A percentile compares a stretch with the other conserved stretches of the same genome.
Evolutionary conservation across 1,140 invertebrate genomes (phyloP).

Genomic region (Drosophila guanche): DNA sequence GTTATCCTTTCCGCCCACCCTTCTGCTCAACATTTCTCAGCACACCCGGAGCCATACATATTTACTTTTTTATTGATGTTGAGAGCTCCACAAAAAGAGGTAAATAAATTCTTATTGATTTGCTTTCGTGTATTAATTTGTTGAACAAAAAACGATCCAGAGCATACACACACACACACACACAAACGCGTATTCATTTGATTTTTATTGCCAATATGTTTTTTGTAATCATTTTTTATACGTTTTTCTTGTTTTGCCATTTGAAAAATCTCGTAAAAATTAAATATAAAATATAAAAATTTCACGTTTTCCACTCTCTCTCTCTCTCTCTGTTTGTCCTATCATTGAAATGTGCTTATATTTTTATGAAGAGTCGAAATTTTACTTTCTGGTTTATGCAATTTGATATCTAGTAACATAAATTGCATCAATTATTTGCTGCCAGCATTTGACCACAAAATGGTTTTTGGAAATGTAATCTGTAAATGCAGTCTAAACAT

Average conservation of each 20-base stretch:
- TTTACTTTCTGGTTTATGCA: conserved; percentile 33
- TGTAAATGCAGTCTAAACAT: neutral
- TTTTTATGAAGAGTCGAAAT: conserved; percentile 11
- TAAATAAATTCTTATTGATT: conserved; percentile 76
- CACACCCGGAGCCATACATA: conserved; percentile 1
- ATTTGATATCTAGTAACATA: conserved; percentile 25
- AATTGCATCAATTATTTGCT: conserved; percentile 39
- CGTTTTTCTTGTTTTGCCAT: conserved; percentile 8
- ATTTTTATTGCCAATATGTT: conserved; percentile 37
- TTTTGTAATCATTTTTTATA: conserved; percentile 3
- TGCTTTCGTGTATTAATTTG: conserved; percentile 33
- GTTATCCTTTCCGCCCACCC: neutral
- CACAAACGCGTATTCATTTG: conserved; percentile 48
- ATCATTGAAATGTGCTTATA: conserved; percentile 25
- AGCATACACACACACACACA: conserved; percentile 6
- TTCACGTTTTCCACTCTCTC: neutral
- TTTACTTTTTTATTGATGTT: neutral
- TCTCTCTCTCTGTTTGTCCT: conserved; percentile 10
- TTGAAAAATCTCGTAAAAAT: conserved; percentile 44
- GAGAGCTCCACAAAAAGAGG: conserved; percentile 7
- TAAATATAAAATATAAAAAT: conserved; percentile 47
- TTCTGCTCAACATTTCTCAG: neutral
- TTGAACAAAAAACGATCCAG: conserved; percentile 43
- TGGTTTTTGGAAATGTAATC: conserved; percentile 12
- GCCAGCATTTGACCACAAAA: conserved; percentile 9